These are phyloP conservation scores for Eulimnadia texana DNA, from an alignment of 1,140 invertebrate genomes.

Conservation along the genomic window DNA sequence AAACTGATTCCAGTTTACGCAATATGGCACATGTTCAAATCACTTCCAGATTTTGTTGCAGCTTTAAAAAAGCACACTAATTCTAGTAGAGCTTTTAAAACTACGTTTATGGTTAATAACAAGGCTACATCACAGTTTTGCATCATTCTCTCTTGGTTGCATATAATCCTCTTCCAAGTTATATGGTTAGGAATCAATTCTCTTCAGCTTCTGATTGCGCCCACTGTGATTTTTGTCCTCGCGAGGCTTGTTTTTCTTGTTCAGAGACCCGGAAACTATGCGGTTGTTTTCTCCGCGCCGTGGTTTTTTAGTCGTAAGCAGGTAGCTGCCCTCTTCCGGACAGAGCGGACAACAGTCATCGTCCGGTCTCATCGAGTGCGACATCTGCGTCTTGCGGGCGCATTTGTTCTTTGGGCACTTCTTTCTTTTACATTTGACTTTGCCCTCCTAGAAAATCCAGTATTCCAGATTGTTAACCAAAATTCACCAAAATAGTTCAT, in stretches of 20 bases:
- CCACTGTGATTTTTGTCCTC: not conserved
- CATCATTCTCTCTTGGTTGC: no score
- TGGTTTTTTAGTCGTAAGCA: not conserved
- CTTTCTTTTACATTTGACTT: constrained; percentile 57
- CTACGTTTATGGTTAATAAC: not conserved
- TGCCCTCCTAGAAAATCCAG: constrained; percentile 48
- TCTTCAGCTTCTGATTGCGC: not conserved
- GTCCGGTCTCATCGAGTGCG: constrained; percentile 14
- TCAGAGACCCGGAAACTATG: not conserved
- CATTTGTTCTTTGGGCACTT: constrained; percentile 45
- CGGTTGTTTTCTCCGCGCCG: not conserved
- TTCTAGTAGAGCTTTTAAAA: not conserved
- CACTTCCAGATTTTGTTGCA: no score
- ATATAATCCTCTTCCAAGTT: no score
- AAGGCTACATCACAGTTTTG: not conserved
- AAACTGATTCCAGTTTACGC: not conserved
- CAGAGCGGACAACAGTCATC: constrained; percentile 24
- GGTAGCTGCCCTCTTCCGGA: constrained; percentile 9
- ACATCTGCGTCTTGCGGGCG: constrained; percentile 15
- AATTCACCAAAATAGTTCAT: not conserved
- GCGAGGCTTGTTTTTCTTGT: not conserved
- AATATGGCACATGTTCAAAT: not conserved
- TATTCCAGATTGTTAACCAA: constrained; percentile 7
- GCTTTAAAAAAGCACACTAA: no score
- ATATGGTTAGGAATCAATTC: not conserved